phyloP scores from a whole-genome alignment of 2,888 invertebrate genomes.

The Clistopyga incitator region DNA sequence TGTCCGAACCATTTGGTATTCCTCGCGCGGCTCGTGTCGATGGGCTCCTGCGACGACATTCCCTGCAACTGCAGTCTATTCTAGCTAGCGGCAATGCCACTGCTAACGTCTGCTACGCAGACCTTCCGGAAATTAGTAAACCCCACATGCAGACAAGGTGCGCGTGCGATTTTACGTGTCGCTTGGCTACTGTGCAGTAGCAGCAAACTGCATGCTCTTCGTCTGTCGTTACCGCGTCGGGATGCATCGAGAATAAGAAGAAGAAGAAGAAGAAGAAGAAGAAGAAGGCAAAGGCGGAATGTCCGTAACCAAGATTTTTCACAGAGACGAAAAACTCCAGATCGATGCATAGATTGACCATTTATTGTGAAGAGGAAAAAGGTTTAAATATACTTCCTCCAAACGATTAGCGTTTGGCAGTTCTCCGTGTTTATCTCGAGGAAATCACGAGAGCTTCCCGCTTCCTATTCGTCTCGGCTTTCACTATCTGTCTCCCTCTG shows the following conservation, averaged over 20 bases:
- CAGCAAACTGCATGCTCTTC: constrained; percentile 57
- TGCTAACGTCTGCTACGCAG: constrained; percentile 14
- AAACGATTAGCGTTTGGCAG: constrained; percentile 56
- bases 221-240: constrained; percentile 64
- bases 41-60: constrained; percentile 23
- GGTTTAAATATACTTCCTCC: constrained; percentile 48
- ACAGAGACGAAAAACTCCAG: constrained; percentile 9
- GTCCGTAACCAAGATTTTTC: constrained; percentile 35
- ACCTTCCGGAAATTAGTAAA: constrained; percentile 74
- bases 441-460: constrained; percentile 52
- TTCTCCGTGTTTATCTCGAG: constrained; percentile 21
- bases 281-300: constrained; percentile 53
- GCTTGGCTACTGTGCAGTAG: constrained; percentile 50
- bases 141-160: constrained; percentile 75
- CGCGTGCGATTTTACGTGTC: constrained; percentile 44
- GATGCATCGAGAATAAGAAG: constrained; percentile 75
- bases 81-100: constrained; percentile 53
- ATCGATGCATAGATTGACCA: constrained; percentile 40
- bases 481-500: constrained; percentile 22
- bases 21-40: constrained; percentile 44
- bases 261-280: constrained; percentile 53
- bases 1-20: constrained; percentile 55
- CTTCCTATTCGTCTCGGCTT: constrained; percentile 15
- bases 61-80: constrained; percentile 52
- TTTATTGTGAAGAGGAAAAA: constrained; percentile 12